Conservation (phyloP, 1,140 invertebrate species). For the Drosophila parvula region DNA sequence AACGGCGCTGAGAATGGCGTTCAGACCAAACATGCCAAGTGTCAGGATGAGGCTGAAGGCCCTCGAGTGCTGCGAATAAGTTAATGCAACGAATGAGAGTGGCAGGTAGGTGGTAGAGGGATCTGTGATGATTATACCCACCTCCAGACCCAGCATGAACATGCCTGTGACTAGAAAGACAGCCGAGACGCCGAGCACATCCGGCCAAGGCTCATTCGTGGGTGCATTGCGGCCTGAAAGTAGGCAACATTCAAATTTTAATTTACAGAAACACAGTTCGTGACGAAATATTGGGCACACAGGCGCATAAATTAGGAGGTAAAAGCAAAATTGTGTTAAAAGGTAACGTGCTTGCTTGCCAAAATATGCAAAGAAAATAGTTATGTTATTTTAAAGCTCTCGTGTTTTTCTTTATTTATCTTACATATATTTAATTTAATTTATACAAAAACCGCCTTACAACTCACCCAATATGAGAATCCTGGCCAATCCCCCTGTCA, state of each 20-base stretch:
- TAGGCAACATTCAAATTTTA: constrained; percentile 47
- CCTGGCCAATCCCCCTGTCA: constrained; percentile 86
- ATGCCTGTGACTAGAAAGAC: constrained; percentile 87
- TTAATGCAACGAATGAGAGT: constrained; percentile 10
- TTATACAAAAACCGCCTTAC: neutral
- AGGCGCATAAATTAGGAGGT: constrained; percentile 8
- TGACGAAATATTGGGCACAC: constrained; percentile 43
- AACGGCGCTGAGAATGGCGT: constrained; percentile 71
- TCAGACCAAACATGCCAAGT: constrained; percentile 75
- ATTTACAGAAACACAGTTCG: constrained; percentile 27
- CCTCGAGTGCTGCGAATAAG: constrained; percentile 72
- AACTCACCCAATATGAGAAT: constrained; percentile 74
- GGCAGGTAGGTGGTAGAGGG: neutral
- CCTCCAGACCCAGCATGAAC: constrained; percentile 89
- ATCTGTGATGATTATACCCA: constrained; percentile 58
- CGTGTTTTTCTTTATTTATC: neutral
- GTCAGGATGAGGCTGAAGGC: constrained; percentile 81
- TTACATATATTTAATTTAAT: neutral
- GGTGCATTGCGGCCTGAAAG: constrained; percentile 84
- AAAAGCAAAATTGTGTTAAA: constrained; percentile 12
- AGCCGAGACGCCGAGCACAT: constrained; percentile 88
- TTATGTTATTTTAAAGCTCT: neutral
- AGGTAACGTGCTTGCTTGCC: neutral
- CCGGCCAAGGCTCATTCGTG: constrained; percentile 88
- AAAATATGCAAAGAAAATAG: neutral